Base-by-base conservation (phyloP, 1,140 invertebrate genomes). In the Zelostemma sp. region DNA sequence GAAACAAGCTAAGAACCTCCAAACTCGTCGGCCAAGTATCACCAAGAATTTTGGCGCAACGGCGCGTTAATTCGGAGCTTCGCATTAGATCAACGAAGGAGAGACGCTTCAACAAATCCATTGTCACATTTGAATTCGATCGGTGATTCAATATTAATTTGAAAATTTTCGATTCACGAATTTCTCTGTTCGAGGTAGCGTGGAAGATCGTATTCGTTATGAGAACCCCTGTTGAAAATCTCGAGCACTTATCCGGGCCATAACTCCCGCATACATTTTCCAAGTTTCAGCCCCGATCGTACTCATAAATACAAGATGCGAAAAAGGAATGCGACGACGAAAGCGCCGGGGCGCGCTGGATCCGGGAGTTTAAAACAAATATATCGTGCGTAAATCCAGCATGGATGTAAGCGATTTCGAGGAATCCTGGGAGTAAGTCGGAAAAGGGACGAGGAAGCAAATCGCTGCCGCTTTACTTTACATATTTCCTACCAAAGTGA, bases 311-410 rank as follows among this genome's bases (percentile, higher is more conserved):
- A 82, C 67, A 41, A 50, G 67, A 57, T 45, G 25, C 16, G 46
- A 43, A 58, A 60, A 65, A 63, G 31, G 35, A 28, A 41, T 31
- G 21, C 57, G 67, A 61, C 57, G 67, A 61, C 35, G 65, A 49
- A 64, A 68, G 41, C 41, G 60, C 18, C 60, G 53, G 69, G 74
- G 63, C 38, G 63, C 41, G 38, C 46, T 53, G 75, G 78, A 75
- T 81, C 77, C 72, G 73, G 77, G 78, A 84, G 78, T 83, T 84
- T 83, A 84, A 83, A 84, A 84, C 82, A 84, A 84, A 84, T 83
- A 84, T 84, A 84, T 84, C 81, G 81, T 81, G 75, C 79, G 80
- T 84, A 84, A 83, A 84, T 83, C 80, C 80, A 82, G 64, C 76
- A 33, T 68, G 72, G 72, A 78, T 78, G 72, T 79, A 53, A 68